A percentile compares a stretch with the other conserved stretches of the same genome.
phyloP scores from a whole-genome alignment of 2,113 vertebrate genomes.

The Podarcis muralis region DNA sequence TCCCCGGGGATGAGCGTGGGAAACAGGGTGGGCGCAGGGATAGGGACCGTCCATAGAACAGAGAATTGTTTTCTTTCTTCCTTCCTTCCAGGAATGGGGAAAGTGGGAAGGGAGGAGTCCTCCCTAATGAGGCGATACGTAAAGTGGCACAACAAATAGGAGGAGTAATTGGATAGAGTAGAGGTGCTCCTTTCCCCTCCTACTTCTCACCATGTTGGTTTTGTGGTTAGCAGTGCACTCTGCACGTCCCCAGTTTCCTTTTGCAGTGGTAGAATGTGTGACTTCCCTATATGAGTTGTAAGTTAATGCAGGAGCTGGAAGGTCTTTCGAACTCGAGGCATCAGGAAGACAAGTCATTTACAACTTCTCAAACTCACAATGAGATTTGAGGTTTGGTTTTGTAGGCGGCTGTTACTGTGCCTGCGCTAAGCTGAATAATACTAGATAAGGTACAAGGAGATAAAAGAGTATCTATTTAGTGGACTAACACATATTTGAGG shows the following conservation, averaged over 20 bases:
- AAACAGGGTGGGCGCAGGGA: neutral
- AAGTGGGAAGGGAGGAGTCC: neutral
- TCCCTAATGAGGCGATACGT: neutral
- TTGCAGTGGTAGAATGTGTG: neutral
- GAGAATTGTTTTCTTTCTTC: neutral
- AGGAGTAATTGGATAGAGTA: neutral
- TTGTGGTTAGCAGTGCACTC: neutral
- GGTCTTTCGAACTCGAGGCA: too few species aligned
- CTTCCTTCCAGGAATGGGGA: neutral
- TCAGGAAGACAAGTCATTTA: neutral
- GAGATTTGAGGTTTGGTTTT: neutral
- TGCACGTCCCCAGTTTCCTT: neutral
- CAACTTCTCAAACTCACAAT: neutral
- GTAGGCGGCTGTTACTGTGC: neutral
- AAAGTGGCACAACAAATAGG: neutral
- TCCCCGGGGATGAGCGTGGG: neutral
- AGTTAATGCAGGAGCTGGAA: neutral
- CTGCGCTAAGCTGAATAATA: neutral
- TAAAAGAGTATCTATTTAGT: too few species aligned
- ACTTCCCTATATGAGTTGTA: neutral
- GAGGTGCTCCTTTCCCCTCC: neutral
- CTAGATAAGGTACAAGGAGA: neutral
- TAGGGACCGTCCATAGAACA: neutral
- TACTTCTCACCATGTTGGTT: neutral
- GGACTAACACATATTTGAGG: neutral